Evolutionary conservation across 1,140 invertebrate genomes (phyloP).

Genomic region (Aphelinus certus): DNA sequence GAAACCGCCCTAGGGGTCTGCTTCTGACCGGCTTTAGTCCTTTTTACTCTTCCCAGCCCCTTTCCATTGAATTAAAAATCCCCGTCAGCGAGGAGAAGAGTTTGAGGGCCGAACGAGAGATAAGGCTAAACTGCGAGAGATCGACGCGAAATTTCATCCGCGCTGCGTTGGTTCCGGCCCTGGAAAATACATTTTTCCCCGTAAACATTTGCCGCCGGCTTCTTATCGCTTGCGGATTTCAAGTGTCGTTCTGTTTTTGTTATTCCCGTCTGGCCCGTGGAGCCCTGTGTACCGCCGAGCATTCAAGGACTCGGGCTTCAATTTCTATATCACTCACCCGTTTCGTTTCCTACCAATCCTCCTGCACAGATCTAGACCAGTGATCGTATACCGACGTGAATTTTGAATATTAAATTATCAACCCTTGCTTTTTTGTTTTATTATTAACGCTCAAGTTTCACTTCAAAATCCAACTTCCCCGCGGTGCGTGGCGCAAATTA

Average conservation of each 20-base stretch:
- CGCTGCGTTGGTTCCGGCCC: too few species aligned
- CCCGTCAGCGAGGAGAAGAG: background rate
- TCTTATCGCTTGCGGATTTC: conserved; percentile 11
- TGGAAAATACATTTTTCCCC: conserved; percentile 26
- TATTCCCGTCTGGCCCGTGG: background rate
- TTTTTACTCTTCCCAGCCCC: background rate
- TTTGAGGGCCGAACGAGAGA: background rate
- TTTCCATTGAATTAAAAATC: conserved; percentile 35
- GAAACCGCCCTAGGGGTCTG: background rate
- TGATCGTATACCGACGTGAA: too few species aligned
- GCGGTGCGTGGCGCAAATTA: too few species aligned
- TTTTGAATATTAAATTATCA: too few species aligned
- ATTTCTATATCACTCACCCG: too few species aligned
- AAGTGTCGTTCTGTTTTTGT: background rate
- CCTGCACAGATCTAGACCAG: too few species aligned
- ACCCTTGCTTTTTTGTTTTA: too few species aligned
- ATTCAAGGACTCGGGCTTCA: too few species aligned
- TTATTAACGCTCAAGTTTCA: too few species aligned
- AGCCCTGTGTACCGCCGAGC: too few species aligned
- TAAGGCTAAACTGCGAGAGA: conserved; percentile 17
- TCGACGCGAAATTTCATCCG: background rate
- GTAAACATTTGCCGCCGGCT: background rate
- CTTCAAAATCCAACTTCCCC: too few species aligned
- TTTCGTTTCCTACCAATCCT: too few species aligned
- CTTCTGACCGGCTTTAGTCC: background rate